Conservation (phyloP, 2,797 vertebrate genomes). For the Pseudochirops corinnae region DNA sequence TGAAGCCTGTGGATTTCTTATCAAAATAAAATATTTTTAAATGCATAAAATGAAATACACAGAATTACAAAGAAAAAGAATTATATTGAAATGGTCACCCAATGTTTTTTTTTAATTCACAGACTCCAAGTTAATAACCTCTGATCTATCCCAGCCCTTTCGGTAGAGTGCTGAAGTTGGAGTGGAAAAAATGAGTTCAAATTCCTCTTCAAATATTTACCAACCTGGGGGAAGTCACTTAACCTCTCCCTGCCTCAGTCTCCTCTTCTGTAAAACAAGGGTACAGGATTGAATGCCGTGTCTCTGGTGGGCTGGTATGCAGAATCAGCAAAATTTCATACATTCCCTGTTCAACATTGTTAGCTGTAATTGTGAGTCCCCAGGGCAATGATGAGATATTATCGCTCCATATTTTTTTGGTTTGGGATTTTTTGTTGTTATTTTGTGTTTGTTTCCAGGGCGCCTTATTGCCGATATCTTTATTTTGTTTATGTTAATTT, state of each 20-base stretch:
- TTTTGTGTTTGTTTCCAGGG: background rate
- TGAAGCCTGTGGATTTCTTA: background rate
- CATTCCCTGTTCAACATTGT: background rate
- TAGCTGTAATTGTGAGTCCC: background rate
- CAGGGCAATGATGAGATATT: background rate
- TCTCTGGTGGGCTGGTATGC: background rate
- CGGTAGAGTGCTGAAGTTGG: background rate
- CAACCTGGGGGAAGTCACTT: background rate
- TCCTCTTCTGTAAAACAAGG: background rate
- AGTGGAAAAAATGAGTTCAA: background rate
- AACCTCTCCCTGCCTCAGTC: background rate
- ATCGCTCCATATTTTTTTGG: background rate
- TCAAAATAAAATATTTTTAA: background rate
- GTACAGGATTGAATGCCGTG: background rate
- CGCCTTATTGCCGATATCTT: background rate
- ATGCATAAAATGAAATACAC: background rate
- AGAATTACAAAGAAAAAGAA: background rate
- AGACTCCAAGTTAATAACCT: background rate
- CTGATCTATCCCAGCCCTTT: background rate
- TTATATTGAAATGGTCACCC: background rate
- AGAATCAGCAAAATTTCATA: background rate
- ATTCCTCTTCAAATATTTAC: background rate
- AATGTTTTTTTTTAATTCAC: background rate
- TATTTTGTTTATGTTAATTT: background rate
- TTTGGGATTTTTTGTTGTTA: background rate